Conservation (phyloP, 53 echinoderm and acorn worm genomes). For the Zoroaster sp. region DNA sequence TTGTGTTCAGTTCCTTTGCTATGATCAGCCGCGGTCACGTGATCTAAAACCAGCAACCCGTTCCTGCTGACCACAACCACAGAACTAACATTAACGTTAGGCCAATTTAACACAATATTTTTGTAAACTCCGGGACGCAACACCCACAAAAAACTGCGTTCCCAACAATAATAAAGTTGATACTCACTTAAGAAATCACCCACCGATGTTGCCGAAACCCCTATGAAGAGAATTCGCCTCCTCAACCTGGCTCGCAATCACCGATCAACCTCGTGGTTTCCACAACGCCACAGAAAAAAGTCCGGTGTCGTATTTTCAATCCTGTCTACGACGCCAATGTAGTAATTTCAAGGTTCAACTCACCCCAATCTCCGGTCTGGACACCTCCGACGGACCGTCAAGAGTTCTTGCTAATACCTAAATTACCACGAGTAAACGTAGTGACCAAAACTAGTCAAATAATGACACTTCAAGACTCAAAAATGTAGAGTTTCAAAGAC, state of each 20-base stretch:
- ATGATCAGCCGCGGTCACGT: background rate
- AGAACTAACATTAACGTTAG: background rate
- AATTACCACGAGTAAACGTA: too few relatives aligned
- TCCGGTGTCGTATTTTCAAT: background rate
- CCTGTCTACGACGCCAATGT: conserved; percentile 14
- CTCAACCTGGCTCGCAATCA: background rate
- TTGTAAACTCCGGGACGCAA: background rate
- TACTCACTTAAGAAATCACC: background rate
- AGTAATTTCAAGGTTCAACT: too few relatives aligned
- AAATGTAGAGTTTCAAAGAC: too few relatives aligned
- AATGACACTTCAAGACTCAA: too few relatives aligned
- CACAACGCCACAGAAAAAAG: background rate
- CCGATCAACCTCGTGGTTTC: background rate
- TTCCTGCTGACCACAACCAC: too few relatives aligned
- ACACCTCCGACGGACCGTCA: too few relatives aligned
- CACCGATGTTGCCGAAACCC: background rate
- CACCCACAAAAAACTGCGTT: background rate
- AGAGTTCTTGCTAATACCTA: too few relatives aligned
- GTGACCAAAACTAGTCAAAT: too few relatives aligned
- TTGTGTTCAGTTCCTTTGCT: too few relatives aligned
- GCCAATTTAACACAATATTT: background rate
- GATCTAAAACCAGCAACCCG: background rate
- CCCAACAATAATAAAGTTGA: background rate
- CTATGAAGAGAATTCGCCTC: background rate
- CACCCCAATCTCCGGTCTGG: too few relatives aligned